phyloP scores from a whole-genome alignment of 2,113 vertebrate genomes.

The Cebus imitator region DNA sequence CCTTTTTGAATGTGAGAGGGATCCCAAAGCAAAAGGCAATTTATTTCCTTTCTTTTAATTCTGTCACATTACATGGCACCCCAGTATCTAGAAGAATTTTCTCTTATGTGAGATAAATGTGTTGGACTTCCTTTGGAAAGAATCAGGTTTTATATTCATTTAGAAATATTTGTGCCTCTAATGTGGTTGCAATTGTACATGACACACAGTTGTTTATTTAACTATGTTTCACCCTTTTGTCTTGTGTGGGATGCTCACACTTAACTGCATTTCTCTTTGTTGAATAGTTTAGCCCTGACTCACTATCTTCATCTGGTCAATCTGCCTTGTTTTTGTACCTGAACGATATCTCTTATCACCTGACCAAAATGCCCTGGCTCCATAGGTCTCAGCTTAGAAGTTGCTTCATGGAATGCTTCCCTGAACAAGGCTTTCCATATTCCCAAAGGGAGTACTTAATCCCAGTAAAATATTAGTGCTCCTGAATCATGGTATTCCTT shows the following conservation, averaged over 20 bases:
- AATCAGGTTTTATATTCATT: background rate
- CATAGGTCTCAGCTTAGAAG: background rate
- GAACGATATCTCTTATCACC: background rate
- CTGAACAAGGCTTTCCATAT: background rate
- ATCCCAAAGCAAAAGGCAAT: background rate
- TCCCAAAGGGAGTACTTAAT: background rate
- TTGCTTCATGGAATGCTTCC: background rate
- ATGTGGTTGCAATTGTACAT: background rate
- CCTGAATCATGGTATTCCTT: background rate
- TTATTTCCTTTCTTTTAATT: background rate
- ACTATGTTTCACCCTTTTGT: background rate
- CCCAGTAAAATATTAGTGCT: background rate
- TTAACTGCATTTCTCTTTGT: background rate
- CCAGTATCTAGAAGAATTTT: background rate
- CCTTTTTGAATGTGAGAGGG: background rate
- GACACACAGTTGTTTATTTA: background rate
- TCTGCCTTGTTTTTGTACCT: background rate
- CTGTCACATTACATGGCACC: background rate
- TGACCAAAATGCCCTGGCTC: background rate
- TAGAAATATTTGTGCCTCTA: background rate
- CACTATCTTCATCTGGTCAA: fast-evolving
- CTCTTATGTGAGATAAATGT: background rate
- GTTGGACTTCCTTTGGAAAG: background rate
- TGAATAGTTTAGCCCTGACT: background rate
- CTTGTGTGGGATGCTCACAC: background rate